phyloP scores from a whole-genome alignment of 2,113 vertebrate genomes.

The Eudyptes chrysolophus region DNA sequence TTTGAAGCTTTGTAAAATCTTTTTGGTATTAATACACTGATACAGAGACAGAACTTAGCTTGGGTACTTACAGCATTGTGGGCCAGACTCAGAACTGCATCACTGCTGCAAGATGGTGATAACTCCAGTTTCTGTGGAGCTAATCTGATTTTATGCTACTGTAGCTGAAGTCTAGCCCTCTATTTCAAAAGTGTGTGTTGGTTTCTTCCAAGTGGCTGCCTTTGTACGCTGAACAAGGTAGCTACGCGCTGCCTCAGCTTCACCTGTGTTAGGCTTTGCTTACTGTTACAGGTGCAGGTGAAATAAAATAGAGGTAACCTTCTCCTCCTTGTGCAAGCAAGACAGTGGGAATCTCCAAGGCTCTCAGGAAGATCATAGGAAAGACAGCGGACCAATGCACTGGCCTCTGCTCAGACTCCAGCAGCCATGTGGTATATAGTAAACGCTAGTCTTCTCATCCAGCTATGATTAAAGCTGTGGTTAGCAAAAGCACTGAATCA shows the following conservation, averaged over 20 bases:
- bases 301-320: not conserved
- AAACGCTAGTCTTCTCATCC: not conserved
- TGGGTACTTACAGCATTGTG: not conserved
- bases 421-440: not conserved
- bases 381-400: not conserved
- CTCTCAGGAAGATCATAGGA: not conserved
- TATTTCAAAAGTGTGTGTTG: not conserved
- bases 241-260: not conserved
- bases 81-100: not conserved
- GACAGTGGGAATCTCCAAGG: not conserved
- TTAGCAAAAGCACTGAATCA: not conserved
- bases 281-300: not conserved
- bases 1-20: conserved; percentile 12
- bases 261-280: not conserved
- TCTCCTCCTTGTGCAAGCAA: not conserved
- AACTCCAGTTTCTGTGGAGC: not conserved
- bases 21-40: not conserved
- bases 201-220: not conserved
- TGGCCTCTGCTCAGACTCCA: not conserved
- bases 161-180: not conserved
- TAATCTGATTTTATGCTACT: conserved; percentile 31
- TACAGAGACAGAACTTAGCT: not conserved
- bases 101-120: not conserved
- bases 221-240: not conserved
- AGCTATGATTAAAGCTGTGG: not conserved